Base-by-base conservation (phyloP, 2,113 vertebrate species). In the Atrichornis clamosus region DNA sequence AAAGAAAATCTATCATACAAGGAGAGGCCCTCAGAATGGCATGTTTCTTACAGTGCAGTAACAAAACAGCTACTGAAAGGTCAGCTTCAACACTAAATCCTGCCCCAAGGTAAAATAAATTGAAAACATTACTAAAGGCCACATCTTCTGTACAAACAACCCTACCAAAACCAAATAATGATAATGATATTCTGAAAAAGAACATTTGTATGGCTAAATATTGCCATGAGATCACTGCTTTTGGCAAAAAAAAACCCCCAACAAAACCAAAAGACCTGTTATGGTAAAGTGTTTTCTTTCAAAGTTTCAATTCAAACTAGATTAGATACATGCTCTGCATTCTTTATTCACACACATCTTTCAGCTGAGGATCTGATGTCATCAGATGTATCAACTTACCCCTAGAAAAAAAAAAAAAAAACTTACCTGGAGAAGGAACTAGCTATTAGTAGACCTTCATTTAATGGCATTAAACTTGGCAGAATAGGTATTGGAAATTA, bases 41-140 rank as follows among this genome's bases (percentile, higher is more conserved):
- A 41, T 0, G 0, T 15, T 47, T 75, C 21, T 50, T 30, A 21
- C 13, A 60, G 24, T 1, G 35, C 16, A 77, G 9, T 11, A 65
- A 53, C 8, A 65, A 24, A 63, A 27, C 5, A 28, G 15, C 39
- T 52, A 33, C 56, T 42, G 15, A 53, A 87, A 33, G 5, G 28
- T 76, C 49, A 79, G 58, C 20, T 82, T 64, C 2, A 80, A 16
- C 7, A 7, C 19, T 67, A 39, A 80, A 84, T n/a, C 33, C 24
- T 58, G 20, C 7, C 22, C 26, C 33, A 12, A 27, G 2, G 20
- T 69, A 28, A 69, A 72, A 42, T 58, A 28, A 80, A 80, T 18
- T n/a, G 1, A 65, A 16, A 21, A 3, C 46, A 19, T 62, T 60
- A 53, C 46, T 49, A 62, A 49, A 92, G 11, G 11, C 28, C 11